phyloP scores from a whole-genome alignment of 2,113 vertebrate genomes.

The Aptenodytes forsteri region DNA sequence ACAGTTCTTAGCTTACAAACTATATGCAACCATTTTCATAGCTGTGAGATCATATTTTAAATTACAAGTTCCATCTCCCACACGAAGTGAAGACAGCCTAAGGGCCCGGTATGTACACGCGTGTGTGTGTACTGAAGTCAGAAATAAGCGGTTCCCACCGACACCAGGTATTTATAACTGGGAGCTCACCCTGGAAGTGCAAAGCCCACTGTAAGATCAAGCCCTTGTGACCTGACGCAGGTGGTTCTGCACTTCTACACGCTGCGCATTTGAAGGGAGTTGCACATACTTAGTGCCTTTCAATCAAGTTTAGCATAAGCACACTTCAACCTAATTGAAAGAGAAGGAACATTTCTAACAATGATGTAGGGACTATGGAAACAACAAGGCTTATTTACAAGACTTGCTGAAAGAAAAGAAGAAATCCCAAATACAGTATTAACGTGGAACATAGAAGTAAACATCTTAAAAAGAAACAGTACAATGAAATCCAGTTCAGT shows the following conservation, averaged over 20 bases:
- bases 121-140: background rate
- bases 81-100: background rate
- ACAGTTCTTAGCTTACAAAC: constrained; percentile 54
- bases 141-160: background rate
- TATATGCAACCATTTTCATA: background rate
- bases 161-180: background rate
- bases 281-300: background rate
- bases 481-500: constrained; percentile 68
- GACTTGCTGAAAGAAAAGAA: constrained; percentile 28
- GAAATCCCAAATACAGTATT: constrained; percentile 1
- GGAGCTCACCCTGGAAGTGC: background rate
- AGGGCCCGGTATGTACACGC: background rate
- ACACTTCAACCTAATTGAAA: background rate
- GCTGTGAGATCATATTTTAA: background rate
- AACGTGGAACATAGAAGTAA: constrained; percentile 54
- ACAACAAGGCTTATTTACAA: constrained; percentile 64
- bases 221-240: background rate
- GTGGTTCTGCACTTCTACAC: background rate
- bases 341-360: background rate
- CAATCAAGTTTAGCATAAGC: background rate
- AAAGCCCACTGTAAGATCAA: background rate
- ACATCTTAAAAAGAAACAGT: constrained; percentile 58
- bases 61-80: background rate
- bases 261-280: background rate
- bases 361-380: background rate